phyloP scores from a whole-genome alignment of 64 coral and sea anemone genomes.

The Trachythela sp. region DNA sequence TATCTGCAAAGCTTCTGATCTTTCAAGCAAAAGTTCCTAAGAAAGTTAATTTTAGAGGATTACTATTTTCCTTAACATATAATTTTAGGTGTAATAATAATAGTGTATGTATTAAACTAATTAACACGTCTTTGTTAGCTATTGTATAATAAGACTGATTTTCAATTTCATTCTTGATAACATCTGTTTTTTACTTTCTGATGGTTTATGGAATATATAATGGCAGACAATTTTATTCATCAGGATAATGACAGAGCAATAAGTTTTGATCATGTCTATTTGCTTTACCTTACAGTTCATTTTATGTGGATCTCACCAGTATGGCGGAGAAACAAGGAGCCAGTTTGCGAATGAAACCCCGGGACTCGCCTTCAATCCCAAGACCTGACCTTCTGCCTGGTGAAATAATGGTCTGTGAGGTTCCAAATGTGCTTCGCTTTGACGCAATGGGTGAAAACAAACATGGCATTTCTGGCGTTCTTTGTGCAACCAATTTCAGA shows the following conservation, averaged over 20 bases:
- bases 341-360: background rate
- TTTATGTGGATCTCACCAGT: constrained; percentile 1
- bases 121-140: no score
- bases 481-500: constrained; percentile 94
- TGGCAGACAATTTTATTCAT: background rate
- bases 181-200: no score
- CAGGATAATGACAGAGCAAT: background rate
- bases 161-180: no score
- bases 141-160: no score
- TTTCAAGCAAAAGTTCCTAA: no score
- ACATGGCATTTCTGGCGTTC: constrained; percentile 80
- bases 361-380: constrained; percentile 25
- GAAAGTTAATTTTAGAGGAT: no score
- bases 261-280: background rate
- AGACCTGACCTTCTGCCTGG: constrained; percentile 67
- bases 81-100: no score
- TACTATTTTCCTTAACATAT: no score
- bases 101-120: no score
- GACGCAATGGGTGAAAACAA: constrained; percentile 88
- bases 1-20: no score
- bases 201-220: background rate
- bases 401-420: constrained; percentile 77
- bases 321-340: background rate
- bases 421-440: constrained; percentile 77
- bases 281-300: background rate